Evolutionary conservation across 2,888 invertebrate species (phyloP).

Genomic region (Smittia aterrima): DNA sequence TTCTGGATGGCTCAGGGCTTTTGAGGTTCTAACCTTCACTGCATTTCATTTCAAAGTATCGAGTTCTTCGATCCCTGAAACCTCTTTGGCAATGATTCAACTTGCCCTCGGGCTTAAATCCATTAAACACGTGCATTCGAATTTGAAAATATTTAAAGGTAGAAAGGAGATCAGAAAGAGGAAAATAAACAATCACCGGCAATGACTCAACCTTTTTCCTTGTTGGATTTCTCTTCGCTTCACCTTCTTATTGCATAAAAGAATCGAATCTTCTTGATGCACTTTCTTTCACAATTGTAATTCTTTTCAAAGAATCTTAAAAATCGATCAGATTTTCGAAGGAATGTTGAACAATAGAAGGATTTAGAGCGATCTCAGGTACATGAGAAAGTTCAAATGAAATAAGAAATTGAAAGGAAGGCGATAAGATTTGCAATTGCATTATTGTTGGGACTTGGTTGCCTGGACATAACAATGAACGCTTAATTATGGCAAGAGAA

Average conservation of each 20-base stretch:
- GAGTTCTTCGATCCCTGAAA: not conserved
- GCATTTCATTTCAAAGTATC: not conserved
- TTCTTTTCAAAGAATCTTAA: not conserved
- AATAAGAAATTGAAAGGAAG: not conserved
- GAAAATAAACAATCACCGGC: not conserved
- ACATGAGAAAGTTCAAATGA: slow-evolving; percentile 12
- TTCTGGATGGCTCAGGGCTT: not conserved
- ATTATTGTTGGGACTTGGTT: not conserved
- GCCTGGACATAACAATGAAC: too few species aligned
- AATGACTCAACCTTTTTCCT: slow-evolving; percentile 3
- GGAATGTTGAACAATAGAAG: not conserved
- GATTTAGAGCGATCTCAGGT: not conserved
- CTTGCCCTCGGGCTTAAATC: slow-evolving; percentile 29
- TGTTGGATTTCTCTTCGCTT: not conserved
- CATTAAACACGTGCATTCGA: slow-evolving; percentile 39
- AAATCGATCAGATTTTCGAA: not conserved
- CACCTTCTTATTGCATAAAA: slow-evolving; percentile 14
- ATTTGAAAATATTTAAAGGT: slow-evolving; percentile 9
- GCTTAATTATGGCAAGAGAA: not conserved
- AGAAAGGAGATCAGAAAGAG: slow-evolving; percentile 15
- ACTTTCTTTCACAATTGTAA: slow-evolving; percentile 19
- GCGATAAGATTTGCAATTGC: not conserved
- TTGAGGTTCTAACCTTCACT: not conserved
- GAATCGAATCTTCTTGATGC: not conserved
- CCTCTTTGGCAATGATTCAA: not conserved